Conservation (phyloP, 2,888 invertebrate genomes). For the Rhingia rostrata region DNA sequence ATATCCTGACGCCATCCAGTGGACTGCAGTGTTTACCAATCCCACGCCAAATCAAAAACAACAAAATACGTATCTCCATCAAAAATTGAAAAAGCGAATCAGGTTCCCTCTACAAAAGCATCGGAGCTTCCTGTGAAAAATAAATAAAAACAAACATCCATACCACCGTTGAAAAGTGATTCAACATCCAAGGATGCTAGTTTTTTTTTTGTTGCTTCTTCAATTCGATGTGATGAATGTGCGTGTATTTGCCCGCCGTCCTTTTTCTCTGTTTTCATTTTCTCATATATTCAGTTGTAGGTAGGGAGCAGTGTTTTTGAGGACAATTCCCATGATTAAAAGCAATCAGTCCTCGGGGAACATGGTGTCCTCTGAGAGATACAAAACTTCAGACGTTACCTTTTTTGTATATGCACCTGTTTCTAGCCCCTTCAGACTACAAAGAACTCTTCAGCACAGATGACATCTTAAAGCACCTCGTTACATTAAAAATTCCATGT, state of each 20-base stretch:
- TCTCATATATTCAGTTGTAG: slow-evolving; percentile 20
- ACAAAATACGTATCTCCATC: slow-evolving; percentile 60
- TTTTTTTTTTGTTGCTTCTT: slow-evolving; percentile 9
- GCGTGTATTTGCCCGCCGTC: slow-evolving; percentile 50
- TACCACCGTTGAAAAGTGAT: slow-evolving; percentile 47
- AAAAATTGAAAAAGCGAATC: slow-evolving; percentile 68
- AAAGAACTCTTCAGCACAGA: slow-evolving; percentile 27
- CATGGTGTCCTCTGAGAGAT: slow-evolving; percentile 11
- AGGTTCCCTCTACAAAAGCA: slow-evolving; percentile 21
- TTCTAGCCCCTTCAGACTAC: slow-evolving; percentile 13
- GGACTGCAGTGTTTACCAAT: slow-evolving; percentile 66
- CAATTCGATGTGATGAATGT: slow-evolving; percentile 60
- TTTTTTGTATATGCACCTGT: slow-evolving; percentile 17
- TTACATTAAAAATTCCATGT: slow-evolving; percentile 7
- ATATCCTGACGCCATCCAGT: slow-evolving; percentile 51
- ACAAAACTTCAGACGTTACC: slow-evolving; percentile 8
- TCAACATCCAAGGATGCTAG: slow-evolving; percentile 47
- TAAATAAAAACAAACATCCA: slow-evolving; percentile 54
- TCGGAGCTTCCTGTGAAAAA: slow-evolving; percentile 67
- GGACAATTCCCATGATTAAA: slow-evolving; percentile 69
- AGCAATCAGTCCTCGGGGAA: slow-evolving; percentile 62
- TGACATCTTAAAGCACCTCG: slow-evolving; percentile 34
- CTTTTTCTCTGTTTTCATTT: slow-evolving; percentile 24
- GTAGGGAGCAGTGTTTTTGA: neutral
- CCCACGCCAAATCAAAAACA: slow-evolving; percentile 67